Evolutionary conservation across 1,140 invertebrate species (phyloP), one percentile per base, ranked within the genome.

Genomic region (Calephelis virginiensis): DNA sequence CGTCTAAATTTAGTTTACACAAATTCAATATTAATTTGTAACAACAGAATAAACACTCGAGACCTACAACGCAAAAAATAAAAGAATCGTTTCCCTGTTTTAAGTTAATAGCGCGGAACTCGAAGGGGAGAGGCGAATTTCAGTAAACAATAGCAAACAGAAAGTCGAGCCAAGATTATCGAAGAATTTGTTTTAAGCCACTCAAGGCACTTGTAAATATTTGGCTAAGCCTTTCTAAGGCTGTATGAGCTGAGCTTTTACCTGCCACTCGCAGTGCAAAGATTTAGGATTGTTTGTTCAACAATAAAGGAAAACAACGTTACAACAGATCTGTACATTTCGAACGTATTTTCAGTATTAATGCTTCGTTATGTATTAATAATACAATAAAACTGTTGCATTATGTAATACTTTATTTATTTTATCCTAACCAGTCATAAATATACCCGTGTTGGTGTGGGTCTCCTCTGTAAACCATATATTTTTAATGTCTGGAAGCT

Each of bases 111-210:
- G 67, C 48, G 61, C 72, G 67, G 63, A 71, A 67, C 69, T 59
- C 72, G 71, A 69, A 69, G 69, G 69, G 69, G 67, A 81, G 78
- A 78, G 80, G 80, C 83, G 64, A 81, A 85, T 86, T 85, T 81
- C 77, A 76, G 76, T 81, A 86, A 87, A 85, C 81, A 87, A 84
- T 82, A 78, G 75, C 74, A 68, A 71, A 64, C 70, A 83, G 75
- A 84, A 85, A 82, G 78, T 81, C 77, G 76, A 72, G 76, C 71
- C 76, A 79, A 83, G 84, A 86, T 86, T 87, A 87, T 85, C 79
- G 80, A 75, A 82, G 85, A 89, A 90, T 90, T 90, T 90, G 88
- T 89, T 89, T 89, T 89, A 87, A 90, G 85, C 80, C 82, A 89
- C 85, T 90, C 78, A 77, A 86, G 81, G 75, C 76, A 78, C 72